phyloP scores from a whole-genome alignment of 2,888 invertebrate species.

The Chymomyza fuscimana region DNA sequence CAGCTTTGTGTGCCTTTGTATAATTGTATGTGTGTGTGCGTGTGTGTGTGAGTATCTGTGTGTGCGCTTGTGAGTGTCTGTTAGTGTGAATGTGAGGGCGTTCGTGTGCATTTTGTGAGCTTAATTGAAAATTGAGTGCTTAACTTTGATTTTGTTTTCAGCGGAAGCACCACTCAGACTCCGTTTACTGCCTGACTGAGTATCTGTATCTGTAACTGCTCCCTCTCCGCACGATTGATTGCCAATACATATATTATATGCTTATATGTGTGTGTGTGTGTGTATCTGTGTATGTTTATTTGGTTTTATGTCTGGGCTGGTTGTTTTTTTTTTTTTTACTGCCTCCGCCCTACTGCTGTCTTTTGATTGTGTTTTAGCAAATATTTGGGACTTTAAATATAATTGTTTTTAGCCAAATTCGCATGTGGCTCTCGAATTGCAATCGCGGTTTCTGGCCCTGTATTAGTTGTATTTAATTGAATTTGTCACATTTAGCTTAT shows the following conservation, averaged over 20 bases:
- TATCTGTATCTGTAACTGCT: neutral
- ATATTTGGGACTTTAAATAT: neutral
- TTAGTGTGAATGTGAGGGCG: neutral
- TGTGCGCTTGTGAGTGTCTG: constrained; percentile 32
- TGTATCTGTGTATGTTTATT: neutral
- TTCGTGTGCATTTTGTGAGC: constrained; percentile 59
- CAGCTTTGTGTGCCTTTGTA: constrained; percentile 15
- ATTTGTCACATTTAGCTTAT: constrained; percentile 4
- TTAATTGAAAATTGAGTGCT: constrained; percentile 74
- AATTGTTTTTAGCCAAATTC: neutral
- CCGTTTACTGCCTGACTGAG: constrained; percentile 33
- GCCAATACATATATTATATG: constrained; percentile 32
- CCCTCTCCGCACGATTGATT: constrained; percentile 1
- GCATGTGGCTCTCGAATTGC: neutral
- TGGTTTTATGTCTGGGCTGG: constrained; percentile 42
- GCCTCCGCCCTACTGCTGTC: constrained; percentile 43
- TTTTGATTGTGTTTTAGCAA: constrained; percentile 24
- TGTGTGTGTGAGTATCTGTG: constrained; percentile 17
- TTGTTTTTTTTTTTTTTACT: constrained; percentile 52
- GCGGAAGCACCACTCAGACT: constrained; percentile 60
- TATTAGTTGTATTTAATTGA: constrained; percentile 4
- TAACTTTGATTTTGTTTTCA: constrained; percentile 69
- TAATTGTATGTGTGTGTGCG: constrained; percentile 9
- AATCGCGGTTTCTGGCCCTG: neutral
- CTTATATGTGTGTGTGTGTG: constrained; percentile 51